Evolutionary conservation across 2,113 vertebrate species (phyloP).

Genomic region (Terrapene triunguis): DNA sequence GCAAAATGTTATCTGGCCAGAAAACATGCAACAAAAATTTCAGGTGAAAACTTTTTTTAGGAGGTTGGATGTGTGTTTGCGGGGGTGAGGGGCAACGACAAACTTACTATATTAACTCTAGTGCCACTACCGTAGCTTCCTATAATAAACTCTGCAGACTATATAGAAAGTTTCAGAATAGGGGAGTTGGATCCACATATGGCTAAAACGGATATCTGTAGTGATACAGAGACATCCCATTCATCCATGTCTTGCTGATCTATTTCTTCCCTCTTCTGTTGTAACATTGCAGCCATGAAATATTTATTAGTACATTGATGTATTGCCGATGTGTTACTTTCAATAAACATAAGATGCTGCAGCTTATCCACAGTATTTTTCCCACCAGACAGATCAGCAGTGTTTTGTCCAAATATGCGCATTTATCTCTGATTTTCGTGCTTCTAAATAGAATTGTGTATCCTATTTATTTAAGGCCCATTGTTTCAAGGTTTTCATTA

Average conservation of each 20-base stretch:
- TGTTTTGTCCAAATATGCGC: neutral
- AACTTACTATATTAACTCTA: neutral
- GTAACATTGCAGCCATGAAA: slow-evolving; percentile 47
- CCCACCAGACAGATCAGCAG: neutral
- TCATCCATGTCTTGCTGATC: slow-evolving; percentile 16
- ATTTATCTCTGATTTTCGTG: neutral
- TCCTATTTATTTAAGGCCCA: neutral
- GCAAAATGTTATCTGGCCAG: neutral
- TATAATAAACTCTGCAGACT: neutral
- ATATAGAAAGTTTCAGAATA: neutral
- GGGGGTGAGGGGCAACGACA: neutral
- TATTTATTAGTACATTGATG: slow-evolving; percentile 33
- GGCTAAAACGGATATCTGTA: neutral
- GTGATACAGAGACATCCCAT: neutral
- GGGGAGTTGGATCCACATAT: neutral
- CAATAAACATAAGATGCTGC: neutral
- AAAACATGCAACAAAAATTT: neutral
- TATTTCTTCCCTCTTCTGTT: slow-evolving; percentile 45
- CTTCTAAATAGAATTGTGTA: neutral
- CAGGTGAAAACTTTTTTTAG: neutral
- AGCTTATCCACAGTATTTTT: neutral
- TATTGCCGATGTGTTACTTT: slow-evolving; percentile 29
- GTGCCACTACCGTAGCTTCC: neutral
- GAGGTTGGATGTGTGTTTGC: neutral
- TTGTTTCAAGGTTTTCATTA: neutral